Percentiles rank a stretch among this genome's conserved stretches.
These are phyloP conservation scores for Achatina immaculata DNA, from an alignment of 1,140 invertebrate species.

Conservation along the genomic window DNA sequence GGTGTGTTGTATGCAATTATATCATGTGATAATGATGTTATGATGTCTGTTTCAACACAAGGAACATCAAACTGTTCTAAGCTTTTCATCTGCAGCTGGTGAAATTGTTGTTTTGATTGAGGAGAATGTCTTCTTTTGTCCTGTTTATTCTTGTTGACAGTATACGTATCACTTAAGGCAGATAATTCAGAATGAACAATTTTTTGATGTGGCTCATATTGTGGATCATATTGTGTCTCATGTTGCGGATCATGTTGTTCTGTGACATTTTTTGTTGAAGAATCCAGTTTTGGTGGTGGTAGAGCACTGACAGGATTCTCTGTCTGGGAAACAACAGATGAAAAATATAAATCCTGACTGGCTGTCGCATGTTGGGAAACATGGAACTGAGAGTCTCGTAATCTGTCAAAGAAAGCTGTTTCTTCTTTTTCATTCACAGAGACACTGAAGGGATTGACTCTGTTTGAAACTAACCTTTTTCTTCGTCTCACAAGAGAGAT, in stretches of 20 bases:
- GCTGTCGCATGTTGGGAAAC: neutral
- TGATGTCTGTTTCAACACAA: neutral
- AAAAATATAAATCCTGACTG: neutral
- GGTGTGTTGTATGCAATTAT: neutral
- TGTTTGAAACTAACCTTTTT: conserved; percentile 12
- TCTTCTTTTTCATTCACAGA: neutral
- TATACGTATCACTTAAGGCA: too few species aligned
- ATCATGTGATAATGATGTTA: neutral
- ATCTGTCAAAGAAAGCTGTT: neutral
- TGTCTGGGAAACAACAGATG: neutral
- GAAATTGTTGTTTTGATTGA: too few species aligned
- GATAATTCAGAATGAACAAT: neutral
- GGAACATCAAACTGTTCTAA: neutral
- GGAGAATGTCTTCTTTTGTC: neutral
- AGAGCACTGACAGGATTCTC: neutral
- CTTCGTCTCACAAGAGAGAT: neutral
- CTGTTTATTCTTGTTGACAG: neutral
- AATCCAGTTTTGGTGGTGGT: neutral
- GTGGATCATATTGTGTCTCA: too few species aligned
- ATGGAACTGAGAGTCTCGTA: neutral
- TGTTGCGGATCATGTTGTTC: neutral
- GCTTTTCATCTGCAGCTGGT: neutral
- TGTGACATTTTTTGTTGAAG: neutral
- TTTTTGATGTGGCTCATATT: neutral
- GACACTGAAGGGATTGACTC: conserved; percentile 3